Base-by-base conservation (phyloP, 2,113 vertebrate species). In the Lamprologus lemairii region DNA sequence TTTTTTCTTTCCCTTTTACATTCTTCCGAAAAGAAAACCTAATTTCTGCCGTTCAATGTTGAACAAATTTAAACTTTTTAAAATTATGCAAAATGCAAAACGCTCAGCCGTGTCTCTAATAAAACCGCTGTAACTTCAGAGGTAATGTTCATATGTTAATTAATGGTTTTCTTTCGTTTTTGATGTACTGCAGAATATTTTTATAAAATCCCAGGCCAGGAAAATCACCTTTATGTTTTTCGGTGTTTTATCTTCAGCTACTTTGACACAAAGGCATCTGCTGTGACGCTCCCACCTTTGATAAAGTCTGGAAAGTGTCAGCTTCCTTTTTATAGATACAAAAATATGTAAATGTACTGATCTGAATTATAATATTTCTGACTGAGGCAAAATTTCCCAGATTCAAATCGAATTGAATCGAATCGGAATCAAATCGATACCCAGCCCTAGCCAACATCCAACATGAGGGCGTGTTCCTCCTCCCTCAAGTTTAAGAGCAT, bases 271-370 rank as follows among this genome's bases (percentile, higher is more conserved):
- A 49, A 49, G 2, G 7, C 45, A 0, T 49, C 45, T 49, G 45
- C 47, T 49, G 45, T 0, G 45, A 49, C 0, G 7, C 47, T 49
- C 47, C 0, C 47, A 49, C 47, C 47, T 49, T 49, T 49, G 47
- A 49, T 17, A 49, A 49, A 49, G 16, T 49, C 47, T 49, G 4
- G 47, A 4, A 8, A 49, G 47, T 49, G 45, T 47, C 45, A 47
- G 4, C 45, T 47, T 47, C 7, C 16, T 9, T 49, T 49, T 49
- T 49, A 3, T 49, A 19, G 47, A 19, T 49, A 5, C 47, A 49
- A 19, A 3, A 49, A 49, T 49, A 9, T 49, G 47, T 49, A 49
- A 49, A 49, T 51, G 17, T 51, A n/a, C 49, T 51, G 49, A 51
- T 51, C 49, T 51, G 3, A 51, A 51, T 51, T 51, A 3, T 51